Conservation (phyloP, 2,888 invertebrate genomes). For the Apantesis nais region DNA sequence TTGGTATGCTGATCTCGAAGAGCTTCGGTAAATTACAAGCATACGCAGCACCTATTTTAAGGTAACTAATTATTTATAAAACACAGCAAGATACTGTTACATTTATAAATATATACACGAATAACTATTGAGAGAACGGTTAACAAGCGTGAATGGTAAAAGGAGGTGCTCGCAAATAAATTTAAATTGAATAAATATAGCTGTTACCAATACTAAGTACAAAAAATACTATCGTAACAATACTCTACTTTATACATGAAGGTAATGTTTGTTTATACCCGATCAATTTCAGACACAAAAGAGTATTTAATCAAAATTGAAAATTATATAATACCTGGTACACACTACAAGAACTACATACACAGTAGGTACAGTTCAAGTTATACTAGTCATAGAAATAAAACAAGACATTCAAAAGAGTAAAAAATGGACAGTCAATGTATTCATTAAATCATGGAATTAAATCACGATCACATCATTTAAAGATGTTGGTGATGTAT, state of each 20-base stretch:
- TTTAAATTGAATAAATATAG: too few relatives aligned
- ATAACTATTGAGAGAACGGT: background rate
- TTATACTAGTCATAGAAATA: background rate
- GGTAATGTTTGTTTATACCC: too few relatives aligned
- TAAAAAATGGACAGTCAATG: background rate
- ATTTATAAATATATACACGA: background rate
- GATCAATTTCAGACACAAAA: too few relatives aligned
- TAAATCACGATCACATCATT: background rate
- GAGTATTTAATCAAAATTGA: too few relatives aligned
- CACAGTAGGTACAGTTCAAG: background rate
- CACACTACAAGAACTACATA: too few relatives aligned
- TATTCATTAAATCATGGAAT: background rate
- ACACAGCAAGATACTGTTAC: background rate
- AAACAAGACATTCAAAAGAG: background rate
- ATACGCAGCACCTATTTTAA: constrained; percentile 38
- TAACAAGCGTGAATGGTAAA: background rate
- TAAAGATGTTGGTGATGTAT: constrained; percentile 32
- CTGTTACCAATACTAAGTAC: too few relatives aligned
- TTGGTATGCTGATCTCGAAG: constrained; percentile 40
- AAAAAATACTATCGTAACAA: too few relatives aligned
- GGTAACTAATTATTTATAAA: constrained; percentile 12
- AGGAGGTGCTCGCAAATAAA: background rate
- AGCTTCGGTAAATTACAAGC: constrained; percentile 33
- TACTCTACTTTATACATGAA: too few relatives aligned
- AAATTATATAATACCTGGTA: too few relatives aligned